Base-by-base conservation (phyloP, 1,140 invertebrate species). In the Drosophila nasuta region DNA sequence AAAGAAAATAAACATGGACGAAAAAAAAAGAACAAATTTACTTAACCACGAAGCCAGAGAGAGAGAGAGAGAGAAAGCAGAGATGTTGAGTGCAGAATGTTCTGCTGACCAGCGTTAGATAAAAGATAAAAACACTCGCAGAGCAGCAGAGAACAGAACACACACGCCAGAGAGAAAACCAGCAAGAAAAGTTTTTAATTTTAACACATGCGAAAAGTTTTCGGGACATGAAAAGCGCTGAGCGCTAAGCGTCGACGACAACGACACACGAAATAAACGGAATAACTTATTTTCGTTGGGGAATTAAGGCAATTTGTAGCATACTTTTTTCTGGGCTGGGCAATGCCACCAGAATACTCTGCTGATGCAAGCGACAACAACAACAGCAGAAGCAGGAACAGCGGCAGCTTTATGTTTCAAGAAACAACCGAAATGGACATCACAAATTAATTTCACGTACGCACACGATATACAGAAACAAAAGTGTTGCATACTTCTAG, bases 241-340 rank as follows among this genome's bases (percentile, higher is more conserved):
- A 54, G 64, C 68, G 68, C 68, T 68, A 64, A 71, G 59, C 56
- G 56, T 48, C 67, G 46, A 45, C 60, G 43, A 28, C 20, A 38
- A 6, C 57, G 38, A 59, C 57, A 68, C 51, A 62, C 66, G 57
- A 76, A 75, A 69, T 75, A 77, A 69, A 73, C 65, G 77, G 79
- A 81, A 81, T 76, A 81, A 81, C 62, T 81, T 79, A 77, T 81
- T 76, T 76, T 60, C 73, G 73, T 72, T 64, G 49, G 79, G 77
- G 79, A 79, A 81, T 79, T 79, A 79, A 76, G 74, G 59, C 79
- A 81, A 79, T 81, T 81, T 79, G 79, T 79, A 81, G 68, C 77
- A 81, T 79, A 79, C 73, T 66, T 81, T 81, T 72, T 79, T 5
- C 7, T 58, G 66, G 71, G 65, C 64, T 38, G 17, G 35, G 41